Evolutionary conservation across 2,797 vertebrate genomes (phyloP), one percentile per base, ranked within the genome.

Genomic region (Myotis daubentonii): DNA sequence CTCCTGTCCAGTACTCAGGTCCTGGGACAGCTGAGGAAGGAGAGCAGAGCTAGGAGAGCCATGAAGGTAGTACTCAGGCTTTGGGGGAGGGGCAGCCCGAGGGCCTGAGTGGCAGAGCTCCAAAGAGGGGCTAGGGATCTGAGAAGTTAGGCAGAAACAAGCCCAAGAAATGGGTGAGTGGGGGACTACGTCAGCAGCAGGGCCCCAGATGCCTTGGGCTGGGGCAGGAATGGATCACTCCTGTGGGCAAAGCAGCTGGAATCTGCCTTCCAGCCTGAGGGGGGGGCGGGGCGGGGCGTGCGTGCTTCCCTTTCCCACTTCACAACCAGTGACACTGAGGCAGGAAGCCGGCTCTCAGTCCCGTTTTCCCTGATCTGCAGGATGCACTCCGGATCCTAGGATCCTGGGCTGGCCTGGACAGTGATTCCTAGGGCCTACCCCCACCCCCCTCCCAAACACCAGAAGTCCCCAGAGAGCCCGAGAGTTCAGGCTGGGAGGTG

Each of bases 21-120:
- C 80, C 60, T 75, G 55, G 80, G 94, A 92, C 93, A 91, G 89
- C 86, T 82, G 76, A 94, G 81, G 68, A 85, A 93, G 60, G 65
- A 91, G 68, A 74, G 65, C 75, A 65, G 87, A 74, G 47, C 80
- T 47, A 38, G 55, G 75, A 92, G 30, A 94, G 38, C 85, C 83
- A 94, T 96, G 94, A 96, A 96, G 95, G 97, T 96, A 94, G 65
- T 15, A 22, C n/a, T 80, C 20, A 84, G 57, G 53, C 44, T 84
- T 23, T 11, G 16, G 49, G 51, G 0, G 2, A 47, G 47, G 19
- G 55, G 22, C 36, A 15, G 30, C n/a, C 36, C 84, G 13, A 12
- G 71, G 44, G 19, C 33, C 44, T 22, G 28, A 41, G 55, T 15
- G 71, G 13, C 44, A 38, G 82, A 44, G 41, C 79, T 84, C 8